Evolutionary conservation across 2,797 vertebrate species (phyloP).

Genomic region (Gastrophryne carolinensis): DNA sequence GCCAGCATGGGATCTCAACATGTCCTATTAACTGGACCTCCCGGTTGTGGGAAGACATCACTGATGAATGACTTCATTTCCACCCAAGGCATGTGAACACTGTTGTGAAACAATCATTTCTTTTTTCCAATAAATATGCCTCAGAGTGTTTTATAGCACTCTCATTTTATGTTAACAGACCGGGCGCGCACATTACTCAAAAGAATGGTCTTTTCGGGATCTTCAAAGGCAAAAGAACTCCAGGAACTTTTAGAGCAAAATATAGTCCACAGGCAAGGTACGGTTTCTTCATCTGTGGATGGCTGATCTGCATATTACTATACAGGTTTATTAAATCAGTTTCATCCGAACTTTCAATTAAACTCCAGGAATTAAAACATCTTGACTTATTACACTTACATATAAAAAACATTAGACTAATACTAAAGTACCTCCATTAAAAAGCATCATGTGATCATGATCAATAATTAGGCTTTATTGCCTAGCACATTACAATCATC

Average conservation of each 20-base stretch:
- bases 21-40: constrained; percentile 25
- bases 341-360: background rate
- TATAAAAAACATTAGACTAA: too few species aligned
- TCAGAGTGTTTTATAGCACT: background rate
- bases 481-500: too few species aligned
- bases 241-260: constrained; percentile 46
- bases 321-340: background rate
- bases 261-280: constrained; percentile 44
- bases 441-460: too few species aligned
- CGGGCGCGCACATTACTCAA: constrained; percentile 56
- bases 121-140: background rate
- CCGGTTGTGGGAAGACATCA: constrained; percentile 33
- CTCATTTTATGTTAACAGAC: constrained; percentile 42
- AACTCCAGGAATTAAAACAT: too few species aligned
- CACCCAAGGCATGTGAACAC: background rate
- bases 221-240: constrained; percentile 36
- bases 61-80: constrained; percentile 46
- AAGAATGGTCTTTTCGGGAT: constrained; percentile 49
- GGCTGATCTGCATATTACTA: background rate
- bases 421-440: too few species aligned
- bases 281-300: too few species aligned
- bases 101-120: too few species aligned
- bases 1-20: constrained; percentile 8
- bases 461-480: too few species aligned
- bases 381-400: too few species aligned